A percentile compares a stretch with the other conserved stretches of the same genome.
These are phyloP conservation scores for Macrosteles quadrilineatus DNA, from an alignment of 1,140 invertebrate species.

Conservation along the genomic window DNA sequence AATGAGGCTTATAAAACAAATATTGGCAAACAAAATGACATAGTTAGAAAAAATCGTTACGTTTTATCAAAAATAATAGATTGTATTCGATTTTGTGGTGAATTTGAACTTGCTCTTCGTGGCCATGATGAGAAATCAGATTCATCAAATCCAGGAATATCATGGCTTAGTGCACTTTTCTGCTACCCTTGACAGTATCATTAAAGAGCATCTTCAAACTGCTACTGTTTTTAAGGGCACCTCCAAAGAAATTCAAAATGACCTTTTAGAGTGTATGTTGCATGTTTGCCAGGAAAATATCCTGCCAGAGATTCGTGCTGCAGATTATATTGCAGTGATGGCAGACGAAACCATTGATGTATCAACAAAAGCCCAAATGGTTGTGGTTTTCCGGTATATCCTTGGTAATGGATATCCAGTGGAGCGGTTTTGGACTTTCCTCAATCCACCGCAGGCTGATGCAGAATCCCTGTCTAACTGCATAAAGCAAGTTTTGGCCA, in stretches of 20 bases:
- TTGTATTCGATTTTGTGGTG: conserved; percentile 45
- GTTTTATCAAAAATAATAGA: too few relatives aligned
- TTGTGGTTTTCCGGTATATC: background rate
- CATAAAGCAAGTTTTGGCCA: too few relatives aligned
- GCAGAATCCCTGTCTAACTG: too few relatives aligned
- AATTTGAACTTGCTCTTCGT: conserved; percentile 43
- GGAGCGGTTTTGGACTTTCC: too few relatives aligned
- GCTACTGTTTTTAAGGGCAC: conserved; percentile 34
- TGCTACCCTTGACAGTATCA: conserved; percentile 39
- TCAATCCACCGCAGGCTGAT: too few relatives aligned
- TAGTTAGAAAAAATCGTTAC: too few relatives aligned
- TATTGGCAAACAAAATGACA: too few relatives aligned
- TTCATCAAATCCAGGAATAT: conserved; percentile 39
- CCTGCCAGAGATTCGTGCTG: conserved; percentile 36
- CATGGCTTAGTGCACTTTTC: conserved; percentile 31
- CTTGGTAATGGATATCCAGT: too few relatives aligned
- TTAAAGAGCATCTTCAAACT: conserved; percentile 46
- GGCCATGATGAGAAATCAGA: conserved; percentile 42
- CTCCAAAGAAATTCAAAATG: conserved; percentile 32
- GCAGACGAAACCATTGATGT: background rate
- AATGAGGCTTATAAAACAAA: too few relatives aligned
- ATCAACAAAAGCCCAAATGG: background rate
- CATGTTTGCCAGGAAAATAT: conserved; percentile 41
- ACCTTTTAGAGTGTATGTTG: conserved; percentile 44
- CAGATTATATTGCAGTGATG: conserved; percentile 12